Evolutionary conservation across 2,113 vertebrate species (phyloP).

Genomic region (Mugil cephalus): DNA sequence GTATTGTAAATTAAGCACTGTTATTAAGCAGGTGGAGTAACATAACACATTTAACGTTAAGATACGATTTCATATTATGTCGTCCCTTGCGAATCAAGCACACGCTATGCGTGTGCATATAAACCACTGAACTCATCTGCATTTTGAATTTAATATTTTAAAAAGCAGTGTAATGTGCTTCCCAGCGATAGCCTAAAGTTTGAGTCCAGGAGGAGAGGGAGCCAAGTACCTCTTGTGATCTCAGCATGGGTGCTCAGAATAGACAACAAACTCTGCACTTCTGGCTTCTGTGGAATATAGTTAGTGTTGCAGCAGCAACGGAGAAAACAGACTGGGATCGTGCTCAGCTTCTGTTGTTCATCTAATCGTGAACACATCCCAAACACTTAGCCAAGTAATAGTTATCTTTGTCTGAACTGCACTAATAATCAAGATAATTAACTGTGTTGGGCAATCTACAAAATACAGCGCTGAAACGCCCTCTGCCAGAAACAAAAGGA

Average conservation of each 20-base stretch:
- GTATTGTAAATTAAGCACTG: constrained; percentile 16
- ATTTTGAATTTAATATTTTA: constrained; percentile 49
- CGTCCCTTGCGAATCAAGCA: not conserved
- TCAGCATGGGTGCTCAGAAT: constrained; percentile 37
- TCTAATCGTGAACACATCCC: not conserved
- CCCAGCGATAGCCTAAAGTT: constrained; percentile 44
- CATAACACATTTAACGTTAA: not conserved
- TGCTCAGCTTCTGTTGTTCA: constrained; percentile 1
- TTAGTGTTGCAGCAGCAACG: not conserved
- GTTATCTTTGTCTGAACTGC: not conserved
- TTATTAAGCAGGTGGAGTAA: constrained; percentile 1
- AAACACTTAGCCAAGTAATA: constrained; percentile 1
- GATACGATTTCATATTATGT: not conserved
- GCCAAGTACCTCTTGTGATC: constrained; percentile 54
- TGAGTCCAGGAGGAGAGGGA: constrained; percentile 47
- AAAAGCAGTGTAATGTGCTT: constrained; percentile 40
- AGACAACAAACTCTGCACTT: constrained; percentile 35
- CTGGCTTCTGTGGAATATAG: constrained; percentile 23
- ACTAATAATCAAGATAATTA: constrained; percentile 23
- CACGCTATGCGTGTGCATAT: not conserved
- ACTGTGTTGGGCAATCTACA: constrained; percentile 13
- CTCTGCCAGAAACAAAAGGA: not conserved
- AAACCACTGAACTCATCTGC: constrained; percentile 34
- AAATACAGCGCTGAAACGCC: not conserved
- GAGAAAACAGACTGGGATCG: constrained; percentile 5